These are phyloP conservation scores for Lampris megalopsis DNA, from an alignment of 2,113 vertebrate genomes.

Conservation along the genomic window DNA sequence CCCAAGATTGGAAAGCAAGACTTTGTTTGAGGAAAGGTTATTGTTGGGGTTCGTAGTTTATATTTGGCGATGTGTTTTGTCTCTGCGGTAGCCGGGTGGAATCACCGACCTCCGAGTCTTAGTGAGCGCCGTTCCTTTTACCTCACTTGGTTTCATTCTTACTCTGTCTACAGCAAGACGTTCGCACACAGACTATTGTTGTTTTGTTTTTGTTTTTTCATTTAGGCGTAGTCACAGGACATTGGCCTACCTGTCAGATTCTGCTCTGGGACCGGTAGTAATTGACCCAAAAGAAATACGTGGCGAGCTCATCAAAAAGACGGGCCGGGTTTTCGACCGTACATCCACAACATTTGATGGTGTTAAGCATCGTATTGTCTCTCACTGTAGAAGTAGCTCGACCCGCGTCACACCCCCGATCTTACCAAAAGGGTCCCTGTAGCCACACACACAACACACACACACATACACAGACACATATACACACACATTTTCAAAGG, in stretches of 20 bases:
- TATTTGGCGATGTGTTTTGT: slow-evolving; percentile 14
- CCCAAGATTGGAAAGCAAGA: slow-evolving; percentile 30
- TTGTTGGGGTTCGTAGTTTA: slow-evolving; percentile 38
- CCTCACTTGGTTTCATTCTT: slow-evolving; percentile 19
- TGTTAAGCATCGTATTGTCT: slow-evolving; percentile 20
- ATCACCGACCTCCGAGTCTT: slow-evolving; percentile 64
- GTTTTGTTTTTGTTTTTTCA: background rate
- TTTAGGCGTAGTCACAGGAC: slow-evolving; percentile 8
- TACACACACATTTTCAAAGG: slow-evolving; percentile 8
- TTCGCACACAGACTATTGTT: background rate
- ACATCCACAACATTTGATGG: slow-evolving; percentile 25
- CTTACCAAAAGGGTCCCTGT: slow-evolving; percentile 37
- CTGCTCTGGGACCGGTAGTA: background rate
- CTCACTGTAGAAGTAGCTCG: slow-evolving; percentile 32
- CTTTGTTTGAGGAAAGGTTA: slow-evolving; percentile 26
- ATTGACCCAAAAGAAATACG: background rate
- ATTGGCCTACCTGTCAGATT: slow-evolving; percentile 11
- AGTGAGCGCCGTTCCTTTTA: slow-evolving; percentile 26
- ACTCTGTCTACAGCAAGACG: slow-evolving; percentile 41
- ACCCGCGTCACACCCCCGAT: slow-evolving; percentile 35
- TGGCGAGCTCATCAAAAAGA: background rate
- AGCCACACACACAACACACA: slow-evolving; percentile 24
- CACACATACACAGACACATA: too few species aligned
- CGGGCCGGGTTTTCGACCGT: background rate
- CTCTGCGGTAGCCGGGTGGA: slow-evolving; percentile 53